Evolutionary conservation across 2,113 vertebrate species (phyloP), one percentile per base, ranked within the genome.

Genomic region (Nanorana parkeri): DNA sequence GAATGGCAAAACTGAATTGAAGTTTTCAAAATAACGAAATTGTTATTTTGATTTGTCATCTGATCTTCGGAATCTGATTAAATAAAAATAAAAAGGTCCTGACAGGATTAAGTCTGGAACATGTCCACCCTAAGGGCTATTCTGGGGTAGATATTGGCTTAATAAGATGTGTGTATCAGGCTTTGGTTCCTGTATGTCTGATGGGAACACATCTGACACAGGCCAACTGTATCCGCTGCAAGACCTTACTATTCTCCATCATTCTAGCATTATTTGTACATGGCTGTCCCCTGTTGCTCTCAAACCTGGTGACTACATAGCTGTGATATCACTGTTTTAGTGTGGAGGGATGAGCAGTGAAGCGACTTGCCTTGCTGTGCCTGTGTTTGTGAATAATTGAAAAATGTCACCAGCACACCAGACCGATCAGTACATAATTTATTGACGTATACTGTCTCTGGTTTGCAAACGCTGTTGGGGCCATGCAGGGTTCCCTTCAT

Each of bases 31-130:
- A 36, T 2, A 47, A 15, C 41, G 1, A 13, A 10, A 15, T 15
- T 10, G 41, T 47, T 13, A 47, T 47, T 47, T 47, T 8, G 13
- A 47, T 47, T 47, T 47, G 41, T 47, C 41, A 47, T 47, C 41
- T 10, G 11, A 47, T 47, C 6, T 15, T 15, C 13, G 13, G 6
- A 47, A 47, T 47, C 41, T 15, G 41, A 47, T 47, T 47, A 47
- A 47, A 47, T 47, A 13, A 8, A 47, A 47, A 47, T 77, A 61
- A 64, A 77, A 23, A 65, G 63, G 41, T 36, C 36, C 24, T 76
- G 58, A 76, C 74, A 65, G 23, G 58, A 77, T 64, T 64, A 64
- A 20, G 74, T 63, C 60, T 65, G 41, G 74, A 65, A 77, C 60
- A 77, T 52, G 74, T 77, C 17, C 17, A 64, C 36, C 74, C 74